These are phyloP conservation scores for Cricetomys ansorgei DNA, from an alignment of 2,113 vertebrate genomes.

Conservation along the genomic window DNA sequence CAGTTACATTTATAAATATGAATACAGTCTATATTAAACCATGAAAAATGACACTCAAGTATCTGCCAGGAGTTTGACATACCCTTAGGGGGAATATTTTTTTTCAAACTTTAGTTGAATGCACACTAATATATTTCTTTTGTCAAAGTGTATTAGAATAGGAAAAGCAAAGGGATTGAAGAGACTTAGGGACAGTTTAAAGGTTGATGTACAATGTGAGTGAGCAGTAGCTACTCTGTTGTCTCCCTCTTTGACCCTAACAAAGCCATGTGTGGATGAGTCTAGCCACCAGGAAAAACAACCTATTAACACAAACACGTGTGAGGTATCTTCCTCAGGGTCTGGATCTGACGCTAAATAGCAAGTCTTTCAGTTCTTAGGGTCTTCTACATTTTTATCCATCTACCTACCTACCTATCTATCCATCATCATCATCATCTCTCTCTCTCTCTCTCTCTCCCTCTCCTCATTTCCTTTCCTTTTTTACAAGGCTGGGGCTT, in stretches of 20 bases:
- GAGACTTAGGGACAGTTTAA: conserved; percentile 21
- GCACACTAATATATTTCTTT: conserved; percentile 35
- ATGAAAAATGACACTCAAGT: conserved; percentile 75
- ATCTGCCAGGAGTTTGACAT: conserved; percentile 73
- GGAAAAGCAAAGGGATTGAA: conserved; percentile 42
- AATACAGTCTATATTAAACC: conserved; percentile 79
- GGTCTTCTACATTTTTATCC: background rate
- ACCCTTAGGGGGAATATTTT: background rate
- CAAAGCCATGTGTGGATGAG: conserved; percentile 51
- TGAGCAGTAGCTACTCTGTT: background rate
- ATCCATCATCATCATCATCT: too few relatives aligned
- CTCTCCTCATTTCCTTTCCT: background rate
- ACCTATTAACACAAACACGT: conserved; percentile 41
- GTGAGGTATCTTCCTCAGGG: conserved; percentile 1
- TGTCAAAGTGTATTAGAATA: conserved; percentile 33
- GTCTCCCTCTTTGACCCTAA: background rate
- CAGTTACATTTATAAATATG: conserved; percentile 85
- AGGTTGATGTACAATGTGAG: background rate
- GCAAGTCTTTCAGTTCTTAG: background rate
- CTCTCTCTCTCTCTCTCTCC: too few relatives aligned
- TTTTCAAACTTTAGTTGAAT: conserved; percentile 51
- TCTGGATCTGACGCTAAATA: background rate
- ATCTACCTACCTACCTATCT: too few relatives aligned
- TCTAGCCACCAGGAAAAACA: background rate
- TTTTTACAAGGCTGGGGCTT: background rate